Evolutionary conservation across 2,113 vertebrate species (phyloP).

Genomic region (Melanerpes aurifrons): DNA sequence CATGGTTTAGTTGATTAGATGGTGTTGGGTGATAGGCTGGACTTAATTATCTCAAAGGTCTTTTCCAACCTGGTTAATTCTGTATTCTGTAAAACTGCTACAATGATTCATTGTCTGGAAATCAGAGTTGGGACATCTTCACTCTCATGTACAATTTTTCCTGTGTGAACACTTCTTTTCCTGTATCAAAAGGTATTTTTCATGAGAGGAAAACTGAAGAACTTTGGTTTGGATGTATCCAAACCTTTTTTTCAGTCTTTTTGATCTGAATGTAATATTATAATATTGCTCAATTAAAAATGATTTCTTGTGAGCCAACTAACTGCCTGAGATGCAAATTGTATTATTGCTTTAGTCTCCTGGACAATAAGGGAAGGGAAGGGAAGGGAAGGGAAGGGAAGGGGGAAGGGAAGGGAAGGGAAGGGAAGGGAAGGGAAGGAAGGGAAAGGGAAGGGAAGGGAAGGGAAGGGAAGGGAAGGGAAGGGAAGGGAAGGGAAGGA

Average conservation of each 20-base stretch:
- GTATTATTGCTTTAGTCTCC: constrained; percentile 14
- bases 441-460: no score
- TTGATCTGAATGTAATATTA: background rate
- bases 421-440: no score
- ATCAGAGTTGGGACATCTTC: background rate
- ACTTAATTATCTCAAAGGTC: no score
- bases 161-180: background rate
- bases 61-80: no score
- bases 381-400: no score
- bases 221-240: background rate
- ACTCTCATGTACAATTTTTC: background rate
- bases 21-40: no score
- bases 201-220: background rate
- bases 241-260: background rate
- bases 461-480: no score
- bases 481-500: no score
- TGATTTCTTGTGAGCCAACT: constrained; percentile 3
- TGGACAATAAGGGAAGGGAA: no score
- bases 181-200: background rate
- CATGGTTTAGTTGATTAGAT: no score
- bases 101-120: background rate
- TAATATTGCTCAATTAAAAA: constrained; percentile 7
- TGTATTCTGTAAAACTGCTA: no score
- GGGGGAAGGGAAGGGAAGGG: no score
- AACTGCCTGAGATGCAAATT: constrained; percentile 14